Conservation (phyloP, 1,140 invertebrate species). For the Caenorhabditis tropicalis region DNA sequence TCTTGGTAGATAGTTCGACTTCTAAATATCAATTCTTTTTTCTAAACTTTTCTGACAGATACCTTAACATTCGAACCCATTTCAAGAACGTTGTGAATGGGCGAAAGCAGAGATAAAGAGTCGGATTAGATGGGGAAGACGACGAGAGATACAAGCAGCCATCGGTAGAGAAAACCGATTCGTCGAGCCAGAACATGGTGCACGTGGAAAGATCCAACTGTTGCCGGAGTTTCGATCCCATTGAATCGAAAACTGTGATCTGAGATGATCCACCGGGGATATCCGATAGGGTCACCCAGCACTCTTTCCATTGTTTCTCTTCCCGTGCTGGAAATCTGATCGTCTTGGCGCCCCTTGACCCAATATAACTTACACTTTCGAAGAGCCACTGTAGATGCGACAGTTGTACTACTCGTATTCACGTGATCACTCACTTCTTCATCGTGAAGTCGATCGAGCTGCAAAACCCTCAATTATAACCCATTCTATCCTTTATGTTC, state of each 20-base stretch:
- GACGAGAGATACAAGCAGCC: conserved; percentile 4
- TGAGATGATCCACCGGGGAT: neutral
- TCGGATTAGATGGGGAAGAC: neutral
- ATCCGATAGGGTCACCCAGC: conserved; percentile 15
- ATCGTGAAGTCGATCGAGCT: neutral
- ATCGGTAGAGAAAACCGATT: neutral
- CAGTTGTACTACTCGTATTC: neutral
- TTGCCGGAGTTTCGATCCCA: conserved; percentile 2
- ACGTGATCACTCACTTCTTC: neutral
- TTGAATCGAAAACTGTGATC: neutral
- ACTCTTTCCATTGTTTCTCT: conserved; percentile 15
- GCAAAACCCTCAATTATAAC: neutral
- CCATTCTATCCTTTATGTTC: too few relatives aligned
- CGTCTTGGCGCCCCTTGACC: too few relatives aligned
- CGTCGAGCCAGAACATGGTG: conserved; percentile 23
- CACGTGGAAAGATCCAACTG: conserved; percentile 2
- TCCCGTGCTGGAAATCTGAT: conserved; percentile 3
- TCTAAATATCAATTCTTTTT: neutral
- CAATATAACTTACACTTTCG: neutral
- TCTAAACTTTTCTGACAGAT: neutral
- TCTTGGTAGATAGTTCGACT: conserved; percentile 33
- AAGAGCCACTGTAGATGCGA: conserved; percentile 6
- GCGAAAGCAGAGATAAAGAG: neutral
- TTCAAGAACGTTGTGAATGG: conserved; percentile 16
- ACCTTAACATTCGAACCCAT: conserved; percentile 24